These are phyloP conservation scores for Thamnophis elegans DNA, from an alignment of 2,797 vertebrate species.

Conservation along the genomic window DNA sequence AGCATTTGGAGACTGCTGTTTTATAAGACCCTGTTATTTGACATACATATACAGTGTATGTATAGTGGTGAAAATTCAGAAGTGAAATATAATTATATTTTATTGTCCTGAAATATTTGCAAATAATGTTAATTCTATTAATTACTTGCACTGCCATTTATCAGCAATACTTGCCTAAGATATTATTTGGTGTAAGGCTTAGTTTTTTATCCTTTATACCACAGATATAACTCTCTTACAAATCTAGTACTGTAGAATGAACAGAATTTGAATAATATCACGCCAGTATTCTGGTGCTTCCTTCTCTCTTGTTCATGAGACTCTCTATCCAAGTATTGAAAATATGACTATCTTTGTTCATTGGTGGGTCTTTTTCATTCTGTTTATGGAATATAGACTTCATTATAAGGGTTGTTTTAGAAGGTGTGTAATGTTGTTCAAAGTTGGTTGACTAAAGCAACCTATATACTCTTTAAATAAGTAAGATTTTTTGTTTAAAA, in stretches of 20 bases:
- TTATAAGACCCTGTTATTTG: not conserved
- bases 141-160: not conserved
- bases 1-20: not conserved
- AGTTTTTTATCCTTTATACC: not conserved
- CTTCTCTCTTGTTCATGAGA: not conserved
- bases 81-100: not conserved
- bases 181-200: not conserved
- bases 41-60: not conserved
- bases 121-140: not conserved
- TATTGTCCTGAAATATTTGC: not conserved
- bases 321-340: not conserved
- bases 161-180: not conserved
- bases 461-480: not conserved
- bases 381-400: not conserved
- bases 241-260: not conserved
- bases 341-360: not conserved
- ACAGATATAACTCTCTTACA: not conserved
- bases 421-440: not conserved
- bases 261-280: not conserved
- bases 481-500: not conserved
- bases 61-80: not conserved
- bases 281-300: not conserved
- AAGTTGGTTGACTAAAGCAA: not conserved
- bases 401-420: not conserved
- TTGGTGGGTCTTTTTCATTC: not conserved